Evolutionary conservation across 2,888 invertebrate species (phyloP).

Genomic region (Noctuana brunneofusca): DNA sequence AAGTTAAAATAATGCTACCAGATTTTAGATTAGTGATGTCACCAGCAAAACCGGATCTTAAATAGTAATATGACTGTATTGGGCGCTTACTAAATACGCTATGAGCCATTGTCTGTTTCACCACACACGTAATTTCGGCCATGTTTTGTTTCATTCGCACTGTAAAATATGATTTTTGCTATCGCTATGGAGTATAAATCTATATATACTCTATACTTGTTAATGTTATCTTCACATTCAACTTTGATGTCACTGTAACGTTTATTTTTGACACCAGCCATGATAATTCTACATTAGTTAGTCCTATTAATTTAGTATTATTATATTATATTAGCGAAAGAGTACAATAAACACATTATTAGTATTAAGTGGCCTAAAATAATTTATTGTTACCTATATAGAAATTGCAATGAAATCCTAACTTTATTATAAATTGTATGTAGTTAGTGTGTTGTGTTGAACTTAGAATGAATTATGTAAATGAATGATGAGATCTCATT

Average conservation of each 20-base stretch:
- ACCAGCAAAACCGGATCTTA: too few species aligned
- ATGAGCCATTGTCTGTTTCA: background rate
- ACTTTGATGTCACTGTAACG: background rate
- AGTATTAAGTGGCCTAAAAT: constrained; percentile 57
- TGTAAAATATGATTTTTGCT: too few species aligned
- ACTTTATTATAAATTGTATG: background rate
- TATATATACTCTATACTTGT: too few species aligned
- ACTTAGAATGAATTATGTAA: constrained; percentile 2
- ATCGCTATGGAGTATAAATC: too few species aligned
- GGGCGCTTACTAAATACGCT: background rate
- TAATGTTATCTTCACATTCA: background rate
- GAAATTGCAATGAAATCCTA: constrained; percentile 6
- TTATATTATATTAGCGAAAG: constrained; percentile 58
- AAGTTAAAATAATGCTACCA: too few species aligned
- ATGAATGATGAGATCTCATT: constrained; percentile 10
- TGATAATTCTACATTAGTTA: constrained; percentile 14
- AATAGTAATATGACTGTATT: too few species aligned
- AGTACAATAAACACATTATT: constrained; percentile 74
- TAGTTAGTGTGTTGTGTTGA: constrained; percentile 18
- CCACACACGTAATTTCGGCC: too few species aligned
- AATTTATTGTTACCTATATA: constrained; percentile 52
- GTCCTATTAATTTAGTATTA: constrained; percentile 46
- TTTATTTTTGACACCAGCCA: constrained; percentile 19
- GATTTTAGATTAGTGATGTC: too few species aligned
- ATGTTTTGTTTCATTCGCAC: too few species aligned